A percentile compares a stretch with the other conserved stretches of the same genome.
Evolutionary conservation across 2,113 vertebrate species (phyloP).

Genomic region (Albula glossodonta): DNA sequence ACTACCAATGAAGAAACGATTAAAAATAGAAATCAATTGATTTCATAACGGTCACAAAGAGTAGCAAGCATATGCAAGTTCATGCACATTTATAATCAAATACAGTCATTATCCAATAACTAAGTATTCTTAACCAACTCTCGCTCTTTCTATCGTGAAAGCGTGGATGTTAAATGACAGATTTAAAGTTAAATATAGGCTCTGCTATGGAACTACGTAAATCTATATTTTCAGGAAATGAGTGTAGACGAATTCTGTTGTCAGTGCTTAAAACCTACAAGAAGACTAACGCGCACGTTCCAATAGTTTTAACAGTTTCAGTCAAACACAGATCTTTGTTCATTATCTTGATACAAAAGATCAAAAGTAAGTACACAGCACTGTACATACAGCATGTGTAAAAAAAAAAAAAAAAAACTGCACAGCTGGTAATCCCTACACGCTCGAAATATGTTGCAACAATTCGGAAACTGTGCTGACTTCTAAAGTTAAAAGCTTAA

Average conservation of each 20-base stretch:
- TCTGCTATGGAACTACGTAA: conserved; percentile 15
- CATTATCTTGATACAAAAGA: neutral
- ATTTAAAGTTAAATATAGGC: conserved; percentile 20
- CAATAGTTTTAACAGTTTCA: neutral
- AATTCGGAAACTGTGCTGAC: neutral
- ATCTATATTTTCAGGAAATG: conserved; percentile 8
- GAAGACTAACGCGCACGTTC: neutral
- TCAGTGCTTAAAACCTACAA: neutral
- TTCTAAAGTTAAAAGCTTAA: neutral
- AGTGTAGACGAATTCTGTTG: neutral
- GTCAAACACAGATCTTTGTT: neutral
- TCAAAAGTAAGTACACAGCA: neutral
- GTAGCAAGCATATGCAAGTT: too few species aligned
- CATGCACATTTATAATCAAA: too few species aligned
- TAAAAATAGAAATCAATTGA: too few species aligned
- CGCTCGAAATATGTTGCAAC: too few species aligned
- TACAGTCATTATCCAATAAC: neutral
- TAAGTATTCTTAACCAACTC: neutral
- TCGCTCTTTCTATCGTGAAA: neutral
- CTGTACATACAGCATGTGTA: neutral
- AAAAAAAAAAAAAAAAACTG: too few species aligned
- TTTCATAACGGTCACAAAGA: too few species aligned
- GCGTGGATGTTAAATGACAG: conserved; percentile 7
- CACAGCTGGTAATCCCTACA: too few species aligned
- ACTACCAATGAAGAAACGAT: too few species aligned